phyloP scores from a whole-genome alignment of 2,888 invertebrate genomes.

The Hydriomena furcata region DNA sequence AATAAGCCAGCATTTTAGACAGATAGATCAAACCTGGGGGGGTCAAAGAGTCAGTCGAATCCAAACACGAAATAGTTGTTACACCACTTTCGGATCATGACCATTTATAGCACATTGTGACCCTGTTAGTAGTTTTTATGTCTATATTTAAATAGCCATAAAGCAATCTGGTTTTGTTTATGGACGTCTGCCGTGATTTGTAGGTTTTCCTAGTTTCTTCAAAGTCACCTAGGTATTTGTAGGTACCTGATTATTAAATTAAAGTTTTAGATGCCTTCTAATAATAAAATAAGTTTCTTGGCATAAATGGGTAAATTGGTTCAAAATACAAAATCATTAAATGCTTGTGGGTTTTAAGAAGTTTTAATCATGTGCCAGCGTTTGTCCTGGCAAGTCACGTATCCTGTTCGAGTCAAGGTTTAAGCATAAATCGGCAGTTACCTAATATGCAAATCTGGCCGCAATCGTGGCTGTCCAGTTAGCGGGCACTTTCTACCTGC shows the following conservation, averaged over 20 bases:
- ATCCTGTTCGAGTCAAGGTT: slow-evolving; percentile 32
- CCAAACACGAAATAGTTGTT: slow-evolving; percentile 12
- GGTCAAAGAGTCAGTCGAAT: slow-evolving; percentile 5
- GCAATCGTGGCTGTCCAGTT: slow-evolving; percentile 66
- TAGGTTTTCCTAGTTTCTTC: slow-evolving; percentile 1
- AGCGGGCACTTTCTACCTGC: slow-evolving; percentile 68
- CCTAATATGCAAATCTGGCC: slow-evolving; percentile 67
- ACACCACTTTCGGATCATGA: slow-evolving; percentile 18
- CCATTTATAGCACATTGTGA: slow-evolving; percentile 15
- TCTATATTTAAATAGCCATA: slow-evolving; percentile 20
- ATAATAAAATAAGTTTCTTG: no score
- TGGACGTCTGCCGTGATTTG: slow-evolving; percentile 1
- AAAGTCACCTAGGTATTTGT: no score
- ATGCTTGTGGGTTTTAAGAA: not conserved
- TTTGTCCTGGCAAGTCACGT: slow-evolving; percentile 25
- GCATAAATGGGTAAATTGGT: no score
- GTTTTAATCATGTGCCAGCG: slow-evolving; percentile 7
- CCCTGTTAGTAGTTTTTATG: slow-evolving; percentile 15
- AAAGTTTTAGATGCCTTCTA: no score
- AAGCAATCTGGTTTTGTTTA: slow-evolving; percentile 12
- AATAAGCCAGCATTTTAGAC: not conserved
- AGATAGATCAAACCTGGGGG: not conserved
- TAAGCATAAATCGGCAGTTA: slow-evolving; percentile 51
- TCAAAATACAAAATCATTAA: no score
- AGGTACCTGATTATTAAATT: no score